Evolutionary conservation across 2,113 vertebrate genomes (phyloP).

Genomic region (Mustelus asterias): DNA sequence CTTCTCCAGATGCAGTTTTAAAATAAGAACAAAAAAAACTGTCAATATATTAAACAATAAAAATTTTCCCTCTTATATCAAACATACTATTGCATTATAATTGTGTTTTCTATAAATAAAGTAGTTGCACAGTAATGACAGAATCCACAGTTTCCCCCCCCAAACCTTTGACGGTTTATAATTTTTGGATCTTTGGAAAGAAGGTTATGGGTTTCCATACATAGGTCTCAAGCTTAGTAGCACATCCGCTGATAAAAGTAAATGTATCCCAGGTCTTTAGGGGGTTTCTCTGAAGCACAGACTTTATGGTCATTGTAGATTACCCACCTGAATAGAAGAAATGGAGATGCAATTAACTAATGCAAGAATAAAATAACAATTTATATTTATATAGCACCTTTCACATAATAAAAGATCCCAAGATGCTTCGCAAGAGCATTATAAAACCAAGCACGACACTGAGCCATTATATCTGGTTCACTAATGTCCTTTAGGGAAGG

Average conservation of each 20-base stretch:
- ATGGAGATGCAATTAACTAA: not conserved
- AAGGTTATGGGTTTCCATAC: slow-evolving; percentile 58
- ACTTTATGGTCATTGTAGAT: slow-evolving; percentile 98
- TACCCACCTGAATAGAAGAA: slow-evolving; percentile 77
- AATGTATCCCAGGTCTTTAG: slow-evolving; percentile 96
- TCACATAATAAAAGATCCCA: not conserved
- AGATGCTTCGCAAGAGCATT: not conserved
- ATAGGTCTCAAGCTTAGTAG: slow-evolving; percentile 60
- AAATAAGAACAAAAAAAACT: slow-evolving; percentile 10
- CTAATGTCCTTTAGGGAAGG: no score
- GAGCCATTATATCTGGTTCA: no score
- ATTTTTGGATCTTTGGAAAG: slow-evolving; percentile 54
- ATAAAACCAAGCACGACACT: not conserved
- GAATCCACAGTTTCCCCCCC: slow-evolving; percentile 43
- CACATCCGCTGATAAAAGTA: slow-evolving; percentile 94
- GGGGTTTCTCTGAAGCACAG: slow-evolving; percentile 92
- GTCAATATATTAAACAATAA: slow-evolving; percentile 36
- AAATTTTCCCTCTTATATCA: slow-evolving; percentile 8
- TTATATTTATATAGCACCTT: not conserved
- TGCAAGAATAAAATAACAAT: not conserved
- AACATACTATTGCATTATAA: slow-evolving; percentile 25
- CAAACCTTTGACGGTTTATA: slow-evolving; percentile 40
- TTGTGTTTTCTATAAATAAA: slow-evolving; percentile 35
- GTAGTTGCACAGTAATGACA: slow-evolving; percentile 26
- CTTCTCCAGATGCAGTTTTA: slow-evolving; percentile 1